These are phyloP conservation scores for Dipodomys merriami DNA, from an alignment of 2,113 vertebrate species.

Conservation along the genomic window DNA sequence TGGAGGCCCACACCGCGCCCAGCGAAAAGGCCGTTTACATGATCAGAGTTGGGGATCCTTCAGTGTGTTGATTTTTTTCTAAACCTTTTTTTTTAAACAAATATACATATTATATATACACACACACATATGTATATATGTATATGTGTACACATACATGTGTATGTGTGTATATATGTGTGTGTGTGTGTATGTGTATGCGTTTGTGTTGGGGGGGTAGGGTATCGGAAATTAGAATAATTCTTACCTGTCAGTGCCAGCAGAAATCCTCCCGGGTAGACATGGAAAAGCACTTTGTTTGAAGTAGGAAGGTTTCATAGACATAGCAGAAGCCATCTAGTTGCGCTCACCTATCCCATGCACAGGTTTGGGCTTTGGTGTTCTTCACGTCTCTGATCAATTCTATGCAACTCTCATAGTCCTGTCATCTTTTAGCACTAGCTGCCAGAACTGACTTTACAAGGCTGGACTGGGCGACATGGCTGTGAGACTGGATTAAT, in stretches of 20 bases:
- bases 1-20: constrained; percentile 87
- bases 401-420: constrained; percentile 87
- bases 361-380: constrained; percentile 79
- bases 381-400: constrained; percentile 82
- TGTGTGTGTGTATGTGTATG: no score
- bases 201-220: background rate
- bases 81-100: constrained; percentile 82
- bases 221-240: constrained; percentile 72
- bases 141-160: no score
- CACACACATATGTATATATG: constrained; percentile 48
- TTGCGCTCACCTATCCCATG: constrained; percentile 72
- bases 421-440: constrained; percentile 78
- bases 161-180: no score
- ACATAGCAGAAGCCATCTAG: constrained; percentile 75
- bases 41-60: constrained; percentile 64
- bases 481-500: constrained; percentile 76
- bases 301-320: constrained; percentile 81
- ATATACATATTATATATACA: background rate
- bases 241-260: constrained; percentile 79
- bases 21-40: constrained; percentile 83
- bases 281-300: constrained; percentile 82
- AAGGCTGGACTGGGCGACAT: constrained; percentile 63
- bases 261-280: constrained; percentile 78
- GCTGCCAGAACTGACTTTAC: constrained; percentile 81
- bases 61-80: constrained; percentile 74